These are phyloP conservation scores for Parelbella ahira DNA, from an alignment of 2,888 invertebrate species.

Conservation along the genomic window DNA sequence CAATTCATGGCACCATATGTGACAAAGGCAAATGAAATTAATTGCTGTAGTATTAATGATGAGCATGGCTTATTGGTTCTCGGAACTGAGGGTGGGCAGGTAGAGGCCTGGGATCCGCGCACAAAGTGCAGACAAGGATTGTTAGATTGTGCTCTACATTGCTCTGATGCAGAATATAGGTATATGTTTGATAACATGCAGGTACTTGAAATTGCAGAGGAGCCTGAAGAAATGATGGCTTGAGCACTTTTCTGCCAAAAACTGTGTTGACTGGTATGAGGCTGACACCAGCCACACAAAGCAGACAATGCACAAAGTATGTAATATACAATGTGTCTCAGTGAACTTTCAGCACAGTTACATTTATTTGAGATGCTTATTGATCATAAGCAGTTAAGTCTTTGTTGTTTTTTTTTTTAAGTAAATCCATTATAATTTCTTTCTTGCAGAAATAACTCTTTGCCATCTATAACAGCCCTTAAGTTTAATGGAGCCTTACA, in stretches of 20 bases:
- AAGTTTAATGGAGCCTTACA: constrained; percentile 87
- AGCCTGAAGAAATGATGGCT: no score
- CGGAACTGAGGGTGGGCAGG: constrained; percentile 93
- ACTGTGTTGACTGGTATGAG: no score
- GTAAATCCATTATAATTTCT: constrained; percentile 31
- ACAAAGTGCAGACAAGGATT: constrained; percentile 86
- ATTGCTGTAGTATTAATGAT: constrained; percentile 92
- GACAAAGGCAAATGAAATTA: constrained; percentile 87
- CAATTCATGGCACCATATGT: constrained; percentile 93
- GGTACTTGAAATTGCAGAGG: no score
- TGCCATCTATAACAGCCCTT: constrained; percentile 89
- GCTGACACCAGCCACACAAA: no score
- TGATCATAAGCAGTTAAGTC: no score
- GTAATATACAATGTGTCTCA: no score
- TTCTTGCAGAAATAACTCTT: constrained; percentile 78
- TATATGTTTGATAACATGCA: neutral
- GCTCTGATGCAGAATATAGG: constrained; percentile 60
- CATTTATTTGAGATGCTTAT: no score
- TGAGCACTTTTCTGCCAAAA: no score
- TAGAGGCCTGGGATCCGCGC: constrained; percentile 99
- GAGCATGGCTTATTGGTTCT: constrained; percentile 92
- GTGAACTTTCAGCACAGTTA: no score
- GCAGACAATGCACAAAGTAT: no score
- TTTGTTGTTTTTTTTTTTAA: constrained; percentile 6
- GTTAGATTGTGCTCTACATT: constrained; percentile 90